Evolutionary conservation across 2,113 vertebrate species (phyloP).

Genomic region (Anolis sagrei): DNA sequence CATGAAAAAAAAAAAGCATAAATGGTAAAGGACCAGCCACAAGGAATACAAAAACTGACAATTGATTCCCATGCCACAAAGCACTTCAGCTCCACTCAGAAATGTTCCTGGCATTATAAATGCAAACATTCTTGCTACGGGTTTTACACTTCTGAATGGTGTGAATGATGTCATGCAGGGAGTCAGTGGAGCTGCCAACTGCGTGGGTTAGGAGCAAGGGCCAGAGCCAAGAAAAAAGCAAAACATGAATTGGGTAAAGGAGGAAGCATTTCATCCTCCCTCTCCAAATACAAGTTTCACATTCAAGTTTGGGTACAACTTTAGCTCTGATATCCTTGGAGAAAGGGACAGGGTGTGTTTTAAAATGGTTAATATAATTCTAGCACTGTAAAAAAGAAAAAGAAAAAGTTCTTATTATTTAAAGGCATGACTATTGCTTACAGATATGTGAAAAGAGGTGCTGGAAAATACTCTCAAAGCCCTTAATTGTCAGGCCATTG

Average conservation of each 20-base stretch:
- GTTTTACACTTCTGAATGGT: neutral
- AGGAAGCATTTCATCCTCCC: neutral
- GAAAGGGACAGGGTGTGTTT: neutral
- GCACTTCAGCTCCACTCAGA: neutral
- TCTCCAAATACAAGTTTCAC: neutral
- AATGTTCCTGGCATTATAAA: slow-evolving; percentile 9
- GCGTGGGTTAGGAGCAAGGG: too few relatives aligned
- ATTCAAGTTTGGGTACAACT: neutral
- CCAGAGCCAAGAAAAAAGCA: neutral
- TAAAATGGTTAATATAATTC: neutral
- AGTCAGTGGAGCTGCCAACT: too few relatives aligned
- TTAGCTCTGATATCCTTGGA: neutral
- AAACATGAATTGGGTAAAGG: neutral
- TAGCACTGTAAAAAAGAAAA: neutral
- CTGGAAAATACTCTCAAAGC: slow-evolving; percentile 17
- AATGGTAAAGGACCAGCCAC: neutral
- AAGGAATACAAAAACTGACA: neutral
- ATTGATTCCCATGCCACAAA: neutral
- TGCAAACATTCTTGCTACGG: rapidly evolving
- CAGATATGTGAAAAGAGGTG: neutral
- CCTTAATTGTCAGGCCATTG: slow-evolving; percentile 26
- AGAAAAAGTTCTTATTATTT: neutral
- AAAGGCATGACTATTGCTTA: neutral
- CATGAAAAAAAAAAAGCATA: too few relatives aligned
- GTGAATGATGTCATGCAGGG: neutral